Evolutionary conservation across 2,113 vertebrate genomes (phyloP), one percentile per base, ranked within the genome.

Genomic region (Pipra filicauda): DNA sequence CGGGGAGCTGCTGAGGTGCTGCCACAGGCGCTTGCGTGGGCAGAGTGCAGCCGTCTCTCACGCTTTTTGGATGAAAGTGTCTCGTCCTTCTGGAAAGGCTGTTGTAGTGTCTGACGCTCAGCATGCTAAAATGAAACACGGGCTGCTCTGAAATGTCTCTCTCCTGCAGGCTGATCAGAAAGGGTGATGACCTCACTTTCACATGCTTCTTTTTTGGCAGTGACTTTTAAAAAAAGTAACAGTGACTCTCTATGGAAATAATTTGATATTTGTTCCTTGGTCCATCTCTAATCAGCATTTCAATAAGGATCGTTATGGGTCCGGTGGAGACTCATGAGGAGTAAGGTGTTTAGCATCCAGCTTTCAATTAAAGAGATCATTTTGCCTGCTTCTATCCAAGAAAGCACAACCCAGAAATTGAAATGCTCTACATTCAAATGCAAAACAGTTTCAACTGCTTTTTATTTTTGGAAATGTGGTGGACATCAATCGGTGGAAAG

Each of bases 31-130:
- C 82, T 22, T 21, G 39, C 16, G 81, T 79, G 70, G 61, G 88
- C 33, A 72, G 70, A 78, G 27, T 0, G 2, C 0, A 1, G 8
- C 57, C 0, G 0, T 28, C 28, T 80, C 58, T 61, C 2, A 0
- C 0, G 0, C 7, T 61, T 52, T 61, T 26, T 14, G 74, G 15
- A 16, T 76, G 30, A 49, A 57, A 72, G 39, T 15, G 13, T 28
- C 44, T 79, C 0, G 2, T 87, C 78, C 49, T 72, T 90, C 54
- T 76, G 67, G 71, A 79, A 83, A 51, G 1, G 5, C 66, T 88
- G 55, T 51, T 73, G 37, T 19, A 7, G 71, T 6, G 57, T 66
- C 75, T 90, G 88, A 39, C 4, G 5, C 30, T 58, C 54, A 12
- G 62, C 19, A 1, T 13, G 44, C 22, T 82, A 11, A 58, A 44